Evolutionary conservation across 2,113 vertebrate genomes (phyloP).

Genomic region (Melanostigma gelatinosum): DNA sequence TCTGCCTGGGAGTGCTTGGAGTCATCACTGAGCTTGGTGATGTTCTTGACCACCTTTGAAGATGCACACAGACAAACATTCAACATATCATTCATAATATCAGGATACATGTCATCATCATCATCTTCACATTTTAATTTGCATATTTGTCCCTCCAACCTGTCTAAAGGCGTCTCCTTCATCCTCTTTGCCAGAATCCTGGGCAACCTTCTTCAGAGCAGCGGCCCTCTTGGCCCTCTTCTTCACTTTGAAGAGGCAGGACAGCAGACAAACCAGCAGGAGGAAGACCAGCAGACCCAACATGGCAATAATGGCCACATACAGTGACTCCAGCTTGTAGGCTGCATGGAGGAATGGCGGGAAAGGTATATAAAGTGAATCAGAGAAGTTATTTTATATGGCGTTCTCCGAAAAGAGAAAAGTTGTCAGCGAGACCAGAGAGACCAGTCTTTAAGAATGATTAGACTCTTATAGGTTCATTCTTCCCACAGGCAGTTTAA

Average conservation of each 20-base stretch:
- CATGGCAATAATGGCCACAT: slow-evolving; percentile 82
- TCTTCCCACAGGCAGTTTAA: no score
- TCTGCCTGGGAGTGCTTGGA: slow-evolving; percentile 84
- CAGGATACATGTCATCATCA: background rate
- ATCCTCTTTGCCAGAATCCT: slow-evolving; percentile 81
- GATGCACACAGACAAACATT: slow-evolving; percentile 27
- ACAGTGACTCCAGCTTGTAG: slow-evolving; percentile 77
- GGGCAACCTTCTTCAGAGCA: slow-evolving; percentile 80
- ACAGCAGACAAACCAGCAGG: slow-evolving; percentile 83
- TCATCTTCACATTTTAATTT: background rate
- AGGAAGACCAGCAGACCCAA: slow-evolving; percentile 81
- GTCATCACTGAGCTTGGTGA: slow-evolving; percentile 82
- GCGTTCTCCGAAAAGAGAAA: no score
- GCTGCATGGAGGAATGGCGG: slow-evolving; percentile 59
- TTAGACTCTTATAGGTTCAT: no score
- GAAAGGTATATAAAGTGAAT: background rate
- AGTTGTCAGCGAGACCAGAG: no score
- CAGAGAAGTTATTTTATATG: no score
- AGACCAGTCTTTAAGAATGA: no score
- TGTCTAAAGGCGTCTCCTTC: slow-evolving; percentile 84
- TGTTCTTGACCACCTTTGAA: slow-evolving; percentile 84
- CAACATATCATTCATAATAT: background rate
- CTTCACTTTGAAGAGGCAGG: slow-evolving; percentile 83
- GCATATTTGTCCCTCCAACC: slow-evolving; percentile 62
- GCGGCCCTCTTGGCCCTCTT: slow-evolving; percentile 80